These are phyloP conservation scores for Endotricha flammealis DNA, from an alignment of 2,888 invertebrate species.

Conservation along the genomic window DNA sequence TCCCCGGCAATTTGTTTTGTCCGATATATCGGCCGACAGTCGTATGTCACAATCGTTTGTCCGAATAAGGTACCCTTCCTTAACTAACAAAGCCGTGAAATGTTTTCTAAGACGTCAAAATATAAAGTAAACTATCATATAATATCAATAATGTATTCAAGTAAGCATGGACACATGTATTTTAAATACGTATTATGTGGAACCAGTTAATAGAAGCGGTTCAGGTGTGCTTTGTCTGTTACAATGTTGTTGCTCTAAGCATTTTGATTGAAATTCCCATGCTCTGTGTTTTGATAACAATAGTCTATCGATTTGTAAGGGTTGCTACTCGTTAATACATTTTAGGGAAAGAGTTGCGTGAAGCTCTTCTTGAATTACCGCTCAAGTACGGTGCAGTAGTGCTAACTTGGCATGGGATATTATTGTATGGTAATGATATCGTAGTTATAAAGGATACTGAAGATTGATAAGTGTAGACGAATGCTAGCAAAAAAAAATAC, in stretches of 20 bases:
- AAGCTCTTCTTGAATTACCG: too few species aligned
- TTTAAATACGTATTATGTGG: slow-evolving; percentile 74
- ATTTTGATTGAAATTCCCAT: slow-evolving; percentile 67
- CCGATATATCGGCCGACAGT: slow-evolving; percentile 29
- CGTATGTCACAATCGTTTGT: slow-evolving; percentile 31
- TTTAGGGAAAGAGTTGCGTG: too few species aligned
- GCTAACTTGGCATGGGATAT: too few species aligned
- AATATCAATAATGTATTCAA: slow-evolving; percentile 75
- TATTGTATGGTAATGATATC: too few species aligned
- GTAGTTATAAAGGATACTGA: too few species aligned
- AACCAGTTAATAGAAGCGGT: slow-evolving; percentile 65
- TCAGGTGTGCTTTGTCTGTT: slow-evolving; percentile 41
- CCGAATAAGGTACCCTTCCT: slow-evolving; percentile 30
- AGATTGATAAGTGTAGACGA: too few species aligned
- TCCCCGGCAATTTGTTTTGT: slow-evolving; percentile 56
- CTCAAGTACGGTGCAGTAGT: too few species aligned
- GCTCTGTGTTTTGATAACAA: slow-evolving; percentile 44
- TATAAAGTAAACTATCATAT: slow-evolving; percentile 76
- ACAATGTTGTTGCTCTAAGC: slow-evolving; percentile 33
- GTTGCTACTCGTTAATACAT: too few species aligned
- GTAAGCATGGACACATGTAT: slow-evolving; percentile 71
- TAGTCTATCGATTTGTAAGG: slow-evolving; percentile 38
- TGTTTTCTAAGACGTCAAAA: slow-evolving; percentile 45
- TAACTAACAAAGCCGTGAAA: slow-evolving; percentile 33
- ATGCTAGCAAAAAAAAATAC: too few species aligned